Conservation (phyloP, 35 echinoderm and acorn worm species). For the Apostichopus parvimensis region DNA sequence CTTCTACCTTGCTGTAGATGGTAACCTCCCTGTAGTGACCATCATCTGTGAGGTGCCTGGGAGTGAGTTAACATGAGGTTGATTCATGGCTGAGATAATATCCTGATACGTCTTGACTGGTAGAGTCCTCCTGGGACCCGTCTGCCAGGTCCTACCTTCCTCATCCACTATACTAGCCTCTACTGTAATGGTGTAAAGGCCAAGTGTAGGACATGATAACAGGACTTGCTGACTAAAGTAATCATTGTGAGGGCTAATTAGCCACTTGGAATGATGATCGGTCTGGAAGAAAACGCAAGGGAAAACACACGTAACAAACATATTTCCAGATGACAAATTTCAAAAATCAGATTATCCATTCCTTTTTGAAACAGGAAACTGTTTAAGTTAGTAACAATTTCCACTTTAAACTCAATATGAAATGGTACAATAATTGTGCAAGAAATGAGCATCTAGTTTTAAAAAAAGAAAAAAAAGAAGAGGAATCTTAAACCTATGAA, state of each 20-base stretch:
- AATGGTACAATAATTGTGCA: too few relatives aligned
- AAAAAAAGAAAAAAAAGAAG: too few relatives aligned
- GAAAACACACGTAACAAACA: too few relatives aligned
- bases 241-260: slow-evolving; percentile 86
- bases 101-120: slow-evolving; percentile 89
- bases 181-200: slow-evolving; percentile 80
- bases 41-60: background rate
- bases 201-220: slow-evolving; percentile 64
- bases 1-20: slow-evolving; percentile 9
- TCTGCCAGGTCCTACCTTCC: slow-evolving; percentile 79
- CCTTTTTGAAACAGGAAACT: too few relatives aligned
- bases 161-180: slow-evolving; percentile 89
- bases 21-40: background rate
- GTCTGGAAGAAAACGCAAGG: background rate
- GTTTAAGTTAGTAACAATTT: too few relatives aligned
- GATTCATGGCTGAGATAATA: slow-evolving; percentile 8
- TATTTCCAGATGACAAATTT: too few relatives aligned
- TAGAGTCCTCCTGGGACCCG: slow-evolving; percentile 78
- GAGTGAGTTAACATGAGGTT: slow-evolving; percentile 10
- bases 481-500: too few relatives aligned
- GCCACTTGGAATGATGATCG: slow-evolving; percentile 64
- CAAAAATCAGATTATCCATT: too few relatives aligned
- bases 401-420: too few relatives aligned
- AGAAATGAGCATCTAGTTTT: too few relatives aligned
- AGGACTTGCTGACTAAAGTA: slow-evolving; percentile 97